Base-by-base conservation (phyloP, 2,888 invertebrate species). In the Melipona bicolor region DNA sequence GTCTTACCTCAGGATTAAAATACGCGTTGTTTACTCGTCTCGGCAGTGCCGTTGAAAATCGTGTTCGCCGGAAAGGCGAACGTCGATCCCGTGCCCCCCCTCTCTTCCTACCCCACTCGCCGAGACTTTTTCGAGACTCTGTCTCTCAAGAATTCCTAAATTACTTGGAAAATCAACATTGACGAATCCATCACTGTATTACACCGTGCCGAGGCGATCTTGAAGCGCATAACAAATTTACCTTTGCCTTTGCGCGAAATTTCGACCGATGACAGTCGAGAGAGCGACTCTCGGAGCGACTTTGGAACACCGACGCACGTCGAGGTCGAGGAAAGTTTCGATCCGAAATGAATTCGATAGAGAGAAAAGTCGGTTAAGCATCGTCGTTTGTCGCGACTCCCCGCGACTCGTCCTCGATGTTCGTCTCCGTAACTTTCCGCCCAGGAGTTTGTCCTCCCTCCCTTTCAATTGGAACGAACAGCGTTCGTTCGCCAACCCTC, bases 141-240 rank as follows among this genome's bases (percentile, higher is more conserved):
- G 61, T 75, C 70, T 13, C 52, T 32, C 65, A 75, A 74, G 78
- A 76, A 32, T 32, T 32, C 36, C 77, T 71, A 81, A 75, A 79
- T 84, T 78, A 72, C 11, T 80, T 73, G 64, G 56, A 81, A 79
- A 85, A 73, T 86, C 84, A 80, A 79, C 73, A 79, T 36, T 68
- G 68, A 19, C 59, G 77, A 83, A 85, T 85, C 88, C 90, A 89
- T 90, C 84, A 90, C 87, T 85, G 83, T 87, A 88, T 90, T 88
- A 88, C 71, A 74, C 75, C 74, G 70, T 67, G 68, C 70, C 36
- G 72, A 79, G 74, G 19, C 75, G 68, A 65, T 75, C 59, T 81
- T 86, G n/a, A 70, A 89, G 87, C 77, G 87, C 69, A 87, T 83
- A 84, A 89, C 83, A 89, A 87, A 87, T 90, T 88, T 89, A 64